Evolutionary conservation across 64 coral and sea anemone genomes (phyloP).

Genomic region (Pocillopora verrucosa): DNA sequence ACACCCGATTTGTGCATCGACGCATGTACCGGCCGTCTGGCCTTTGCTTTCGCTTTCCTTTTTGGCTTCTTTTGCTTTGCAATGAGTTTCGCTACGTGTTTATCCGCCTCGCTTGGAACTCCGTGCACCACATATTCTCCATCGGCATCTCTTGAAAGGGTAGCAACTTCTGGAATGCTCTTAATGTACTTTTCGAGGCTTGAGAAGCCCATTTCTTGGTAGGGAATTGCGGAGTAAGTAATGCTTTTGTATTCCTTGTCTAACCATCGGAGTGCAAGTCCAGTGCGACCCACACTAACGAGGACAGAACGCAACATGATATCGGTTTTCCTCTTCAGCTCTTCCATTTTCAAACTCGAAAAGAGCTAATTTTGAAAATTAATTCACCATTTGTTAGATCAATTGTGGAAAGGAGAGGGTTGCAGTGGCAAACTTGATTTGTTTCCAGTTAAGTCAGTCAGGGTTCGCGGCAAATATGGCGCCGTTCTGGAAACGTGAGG

Average conservation of each 20-base stretch:
- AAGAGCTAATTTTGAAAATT: background rate
- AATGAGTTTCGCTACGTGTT: conserved; percentile 94
- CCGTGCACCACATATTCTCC: conserved; percentile 81
- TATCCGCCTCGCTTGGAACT: conserved; percentile 74
- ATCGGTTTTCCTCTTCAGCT: conserved; percentile 84
- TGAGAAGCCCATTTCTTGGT: conserved; percentile 63
- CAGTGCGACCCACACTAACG: conserved; percentile 73
- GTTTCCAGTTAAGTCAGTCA: background rate
- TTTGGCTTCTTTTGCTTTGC: conserved; percentile 91
- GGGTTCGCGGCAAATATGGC: conserved; percentile 1
- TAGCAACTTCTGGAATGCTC: conserved; percentile 79
- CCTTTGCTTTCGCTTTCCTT: conserved; percentile 42
- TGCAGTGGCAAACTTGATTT: background rate
- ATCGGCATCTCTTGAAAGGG: conserved; percentile 49
- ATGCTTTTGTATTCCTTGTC: conserved; percentile 72
- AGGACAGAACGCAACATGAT: conserved; percentile 89
- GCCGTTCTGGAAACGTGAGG: background rate
- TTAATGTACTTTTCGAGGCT: conserved; percentile 73
- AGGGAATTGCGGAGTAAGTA: conserved; percentile 66
- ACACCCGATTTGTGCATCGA: background rate
- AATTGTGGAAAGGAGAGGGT: background rate
- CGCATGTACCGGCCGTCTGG: conserved; percentile 16
- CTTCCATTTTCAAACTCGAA: conserved; percentile 54
- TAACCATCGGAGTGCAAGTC: conserved; percentile 54
- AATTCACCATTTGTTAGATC: background rate